These are phyloP conservation scores for Meloe dianella DNA, from an alignment of 2,888 invertebrate species.

Conservation along the genomic window DNA sequence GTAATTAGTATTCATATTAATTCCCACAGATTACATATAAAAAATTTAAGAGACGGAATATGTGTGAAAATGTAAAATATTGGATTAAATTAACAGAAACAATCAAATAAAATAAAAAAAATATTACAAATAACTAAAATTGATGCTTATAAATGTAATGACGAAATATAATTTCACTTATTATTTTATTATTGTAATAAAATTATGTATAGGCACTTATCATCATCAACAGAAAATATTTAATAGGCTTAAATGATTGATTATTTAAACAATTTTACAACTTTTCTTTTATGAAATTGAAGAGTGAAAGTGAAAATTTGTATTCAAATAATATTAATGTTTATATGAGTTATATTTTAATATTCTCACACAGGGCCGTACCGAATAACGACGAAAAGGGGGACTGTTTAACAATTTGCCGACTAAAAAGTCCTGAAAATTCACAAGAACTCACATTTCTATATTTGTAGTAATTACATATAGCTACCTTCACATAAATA, in stretches of 20 bases:
- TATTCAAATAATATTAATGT: too few species aligned
- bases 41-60: background rate
- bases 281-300: background rate
- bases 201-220: background rate
- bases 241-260: background rate
- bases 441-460: too few species aligned
- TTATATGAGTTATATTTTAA: too few species aligned
- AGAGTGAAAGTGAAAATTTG: conserved; percentile 4
- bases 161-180: background rate
- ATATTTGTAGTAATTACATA: too few species aligned
- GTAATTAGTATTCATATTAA: background rate
- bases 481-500: too few species aligned
- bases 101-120: background rate
- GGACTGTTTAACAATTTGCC: too few species aligned
- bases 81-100: background rate
- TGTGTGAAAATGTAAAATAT: background rate
- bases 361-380: too few species aligned
- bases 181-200: background rate
- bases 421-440: too few species aligned
- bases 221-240: background rate
- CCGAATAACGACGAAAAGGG: too few species aligned
- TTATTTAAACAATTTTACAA: background rate
- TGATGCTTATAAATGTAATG: background rate
- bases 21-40: background rate
- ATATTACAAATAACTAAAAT: background rate